A percentile compares a stretch with the other conserved stretches of the same genome.
Evolutionary conservation across 1,140 invertebrate species (phyloP).

Genomic region (Eumaeus atala): DNA sequence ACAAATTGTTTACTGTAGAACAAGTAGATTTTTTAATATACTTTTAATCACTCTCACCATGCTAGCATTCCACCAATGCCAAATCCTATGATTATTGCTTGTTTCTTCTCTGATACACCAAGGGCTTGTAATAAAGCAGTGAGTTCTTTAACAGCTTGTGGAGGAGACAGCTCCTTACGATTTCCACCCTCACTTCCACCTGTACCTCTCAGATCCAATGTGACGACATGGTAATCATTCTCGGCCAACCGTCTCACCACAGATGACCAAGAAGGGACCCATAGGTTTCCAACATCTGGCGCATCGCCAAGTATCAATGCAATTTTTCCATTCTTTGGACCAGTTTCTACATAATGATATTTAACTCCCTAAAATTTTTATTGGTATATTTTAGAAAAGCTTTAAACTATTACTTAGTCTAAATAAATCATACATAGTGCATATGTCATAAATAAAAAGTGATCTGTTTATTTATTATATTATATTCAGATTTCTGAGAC

Average conservation of each 20-base stretch:
- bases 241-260: slow-evolving; percentile 42
- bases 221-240: slow-evolving; percentile 46
- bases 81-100: slow-evolving; percentile 55
- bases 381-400: neutral
- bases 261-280: slow-evolving; percentile 48
- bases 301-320: slow-evolving; percentile 55
- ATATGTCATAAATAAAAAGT: too few relatives aligned
- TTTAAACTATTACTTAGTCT: too few relatives aligned
- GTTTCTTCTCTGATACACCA: slow-evolving; percentile 45
- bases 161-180: slow-evolving; percentile 47
- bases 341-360: slow-evolving; percentile 63
- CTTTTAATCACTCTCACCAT: slow-evolving; percentile 36
- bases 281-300: slow-evolving; percentile 48
- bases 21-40: too few relatives aligned
- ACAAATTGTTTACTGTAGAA: too few relatives aligned
- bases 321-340: slow-evolving; percentile 43
- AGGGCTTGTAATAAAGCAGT: slow-evolving; percentile 42
- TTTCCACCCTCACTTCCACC: slow-evolving; percentile 54
- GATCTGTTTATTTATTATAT: too few relatives aligned
- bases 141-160: slow-evolving; percentile 46
- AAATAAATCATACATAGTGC: too few relatives aligned
- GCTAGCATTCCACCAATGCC: slow-evolving; percentile 61
- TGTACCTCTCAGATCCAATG: slow-evolving; percentile 55
- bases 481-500: too few relatives aligned
- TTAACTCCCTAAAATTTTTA: slow-evolving; percentile 55